Base-by-base conservation (phyloP, 2,113 vertebrate species). In the Anthoscopus minutus region DNA sequence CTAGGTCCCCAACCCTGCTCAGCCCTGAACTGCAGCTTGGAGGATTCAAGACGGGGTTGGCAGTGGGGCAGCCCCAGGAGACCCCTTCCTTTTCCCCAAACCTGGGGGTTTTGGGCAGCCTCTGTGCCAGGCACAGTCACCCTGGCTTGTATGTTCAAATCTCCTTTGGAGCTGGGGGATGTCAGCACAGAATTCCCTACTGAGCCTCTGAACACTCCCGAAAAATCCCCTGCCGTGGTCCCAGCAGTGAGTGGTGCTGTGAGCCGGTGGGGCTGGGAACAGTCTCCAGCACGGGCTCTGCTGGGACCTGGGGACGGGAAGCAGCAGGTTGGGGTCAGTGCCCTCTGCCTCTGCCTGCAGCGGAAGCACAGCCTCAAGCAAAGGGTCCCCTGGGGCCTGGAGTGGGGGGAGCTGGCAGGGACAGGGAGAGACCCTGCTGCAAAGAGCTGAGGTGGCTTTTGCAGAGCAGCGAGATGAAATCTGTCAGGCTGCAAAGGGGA, bases 241-340 rank as follows among this genome's bases (percentile, higher is more conserved):
- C 35, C 72, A 48, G 83, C 61, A 87, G 77, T 0, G 0, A 90
- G 40, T 47, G 33, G 21, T 1, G 3, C 24, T 33, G 64, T 45
- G 89, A 86, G 64, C 15, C 0, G 0, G 48, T 3, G 1, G 71
- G 54, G 69, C 89, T 94, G 81, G 94, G 79, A 95, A 88, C 38
- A 2, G 31, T 30, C 65, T 61, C 60, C 40, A 12, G 42, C 30
- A 6, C 9, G 1, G 0, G 78, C 81, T 94, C 94, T 8, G 0
- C 58, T 91, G 94, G 93, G 96, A 92, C 9, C 0, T 10, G 15
- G 82, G 86, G 89, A 91, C 60, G 0, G 96, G 93, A 96, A 96
- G 79, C 50, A 0, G 66, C 73, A 78, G 92, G 88, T 78, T 56
- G 2, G 78, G 92, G 91, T 93, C 64, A 3, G 57, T 44, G 87